A percentile compares a stretch with the other conserved stretches of the same genome.
Conservation (phyloP, 2,797 vertebrate species). For the Poeciliopsis presidionis region DNA sequence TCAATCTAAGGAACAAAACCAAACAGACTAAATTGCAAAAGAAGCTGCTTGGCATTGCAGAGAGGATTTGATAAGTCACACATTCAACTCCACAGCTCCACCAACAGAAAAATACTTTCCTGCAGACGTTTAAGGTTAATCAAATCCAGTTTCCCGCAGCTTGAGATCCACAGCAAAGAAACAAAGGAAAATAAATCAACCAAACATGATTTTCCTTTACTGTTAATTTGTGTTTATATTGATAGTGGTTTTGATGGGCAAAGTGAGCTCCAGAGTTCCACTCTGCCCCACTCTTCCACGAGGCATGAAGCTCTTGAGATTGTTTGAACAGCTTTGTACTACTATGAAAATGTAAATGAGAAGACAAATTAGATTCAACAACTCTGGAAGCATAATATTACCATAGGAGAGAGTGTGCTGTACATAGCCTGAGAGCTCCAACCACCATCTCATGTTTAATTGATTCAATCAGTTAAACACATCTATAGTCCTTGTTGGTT, state of each 20-base stretch:
- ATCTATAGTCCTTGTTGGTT: background rate
- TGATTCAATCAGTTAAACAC: background rate
- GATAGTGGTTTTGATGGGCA: background rate
- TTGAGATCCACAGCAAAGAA: background rate
- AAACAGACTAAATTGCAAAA: background rate
- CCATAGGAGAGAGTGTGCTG: background rate
- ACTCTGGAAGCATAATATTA: conserved; percentile 4
- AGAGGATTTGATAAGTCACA: background rate
- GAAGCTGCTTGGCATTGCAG: background rate
- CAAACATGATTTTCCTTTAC: background rate
- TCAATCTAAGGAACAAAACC: background rate
- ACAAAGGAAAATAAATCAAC: background rate
- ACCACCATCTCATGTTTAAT: background rate
- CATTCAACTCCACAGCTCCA: background rate
- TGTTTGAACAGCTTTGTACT: background rate
- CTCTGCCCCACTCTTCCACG: background rate
- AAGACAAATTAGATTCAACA: conserved; percentile 4
- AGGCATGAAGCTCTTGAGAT: background rate
- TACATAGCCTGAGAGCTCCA: background rate
- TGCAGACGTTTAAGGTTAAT: background rate
- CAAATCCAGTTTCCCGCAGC: background rate
- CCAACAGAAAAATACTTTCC: background rate
- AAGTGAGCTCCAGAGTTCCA: background rate
- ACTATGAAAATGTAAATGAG: background rate
- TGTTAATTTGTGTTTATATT: background rate